phyloP scores from a whole-genome alignment of 2,797 vertebrate species.

The Cheirogaleus major region DNA sequence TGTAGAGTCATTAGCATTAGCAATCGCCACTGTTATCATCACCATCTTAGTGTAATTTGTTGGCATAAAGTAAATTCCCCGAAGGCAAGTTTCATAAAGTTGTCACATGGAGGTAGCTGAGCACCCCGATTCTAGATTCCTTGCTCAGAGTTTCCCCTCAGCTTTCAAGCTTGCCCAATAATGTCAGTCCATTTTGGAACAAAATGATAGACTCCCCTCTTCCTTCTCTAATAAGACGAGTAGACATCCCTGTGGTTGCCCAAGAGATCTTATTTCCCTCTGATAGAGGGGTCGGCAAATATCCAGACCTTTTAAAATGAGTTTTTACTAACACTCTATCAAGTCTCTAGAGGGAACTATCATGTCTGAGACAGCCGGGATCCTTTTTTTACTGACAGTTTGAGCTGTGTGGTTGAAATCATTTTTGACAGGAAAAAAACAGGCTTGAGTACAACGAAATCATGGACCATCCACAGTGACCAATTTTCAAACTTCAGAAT shows the following conservation, averaged over 20 bases:
- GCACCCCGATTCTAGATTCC: neutral
- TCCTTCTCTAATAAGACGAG: neutral
- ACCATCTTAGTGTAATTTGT: neutral
- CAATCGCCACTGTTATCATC: neutral
- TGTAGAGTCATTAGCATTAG: neutral
- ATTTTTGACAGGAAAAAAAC: constrained; percentile 70
- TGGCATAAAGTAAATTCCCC: neutral
- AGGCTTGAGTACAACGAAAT: constrained; percentile 56
- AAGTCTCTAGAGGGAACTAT: constrained; percentile 49
- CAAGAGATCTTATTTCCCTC: constrained; percentile 44
- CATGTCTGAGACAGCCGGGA: constrained; percentile 53
- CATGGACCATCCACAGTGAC: constrained; percentile 52
- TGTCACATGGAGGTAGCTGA: neutral
- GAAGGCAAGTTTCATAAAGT: neutral
- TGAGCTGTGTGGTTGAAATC: constrained; percentile 64
- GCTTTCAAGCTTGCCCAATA: neutral
- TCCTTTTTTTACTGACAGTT: constrained; percentile 63
- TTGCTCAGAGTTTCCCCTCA: neutral
- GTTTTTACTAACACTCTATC: constrained; percentile 62
- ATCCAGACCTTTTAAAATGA: constrained; percentile 62
- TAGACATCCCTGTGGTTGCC: neutral
- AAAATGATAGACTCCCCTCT: neutral
- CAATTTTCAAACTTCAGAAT: constrained; percentile 64
- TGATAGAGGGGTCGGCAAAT: constrained; percentile 49
- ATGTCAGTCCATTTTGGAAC: neutral